Percentiles rank a stretch among this genome's conserved stretches.
Evolutionary conservation across 2,888 invertebrate genomes (phyloP).

Genomic region (Capitulum mitella): DNA sequence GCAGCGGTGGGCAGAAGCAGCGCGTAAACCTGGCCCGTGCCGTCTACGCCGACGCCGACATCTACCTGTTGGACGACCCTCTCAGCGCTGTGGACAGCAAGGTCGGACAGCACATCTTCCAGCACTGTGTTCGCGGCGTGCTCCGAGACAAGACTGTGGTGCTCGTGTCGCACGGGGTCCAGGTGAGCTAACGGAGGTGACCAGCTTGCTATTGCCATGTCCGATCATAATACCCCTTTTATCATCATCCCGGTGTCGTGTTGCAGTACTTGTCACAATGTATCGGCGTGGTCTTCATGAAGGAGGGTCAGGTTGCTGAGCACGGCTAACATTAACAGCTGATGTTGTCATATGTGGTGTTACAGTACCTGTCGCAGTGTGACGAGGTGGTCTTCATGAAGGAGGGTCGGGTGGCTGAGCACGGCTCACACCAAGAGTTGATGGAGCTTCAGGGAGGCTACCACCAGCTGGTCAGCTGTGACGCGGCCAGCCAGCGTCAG

Average conservation of each 20-base stretch:
- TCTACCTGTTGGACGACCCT: constrained; percentile 52
- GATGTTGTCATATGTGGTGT: no score
- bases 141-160: constrained; percentile 45
- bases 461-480: constrained; percentile 38
- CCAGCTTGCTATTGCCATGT: no score
- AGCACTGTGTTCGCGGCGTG: constrained; percentile 47
- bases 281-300: constrained; percentile 48
- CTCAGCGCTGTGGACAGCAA: constrained; percentile 48
- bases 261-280: constrained; percentile 47
- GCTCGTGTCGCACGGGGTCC: constrained; percentile 50
- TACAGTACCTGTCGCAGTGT: constrained; percentile 46
- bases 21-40: constrained; percentile 44
- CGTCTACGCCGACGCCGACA: constrained; percentile 43
- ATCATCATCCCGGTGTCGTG: no score
- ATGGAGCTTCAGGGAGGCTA: constrained; percentile 44
- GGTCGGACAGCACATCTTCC: constrained; percentile 51
- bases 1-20: constrained; percentile 43
- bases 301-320: constrained; percentile 47
- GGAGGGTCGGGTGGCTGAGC: no score
- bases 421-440: constrained; percentile 46
- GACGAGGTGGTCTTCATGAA: no score
- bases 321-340: not conserved
- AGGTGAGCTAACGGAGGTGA: no score
- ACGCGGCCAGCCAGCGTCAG: constrained; percentile 32
- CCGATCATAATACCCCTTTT: no score